Evolutionary conservation across 2,797 vertebrate species (phyloP).

Genomic region (Epinephelus awoara): DNA sequence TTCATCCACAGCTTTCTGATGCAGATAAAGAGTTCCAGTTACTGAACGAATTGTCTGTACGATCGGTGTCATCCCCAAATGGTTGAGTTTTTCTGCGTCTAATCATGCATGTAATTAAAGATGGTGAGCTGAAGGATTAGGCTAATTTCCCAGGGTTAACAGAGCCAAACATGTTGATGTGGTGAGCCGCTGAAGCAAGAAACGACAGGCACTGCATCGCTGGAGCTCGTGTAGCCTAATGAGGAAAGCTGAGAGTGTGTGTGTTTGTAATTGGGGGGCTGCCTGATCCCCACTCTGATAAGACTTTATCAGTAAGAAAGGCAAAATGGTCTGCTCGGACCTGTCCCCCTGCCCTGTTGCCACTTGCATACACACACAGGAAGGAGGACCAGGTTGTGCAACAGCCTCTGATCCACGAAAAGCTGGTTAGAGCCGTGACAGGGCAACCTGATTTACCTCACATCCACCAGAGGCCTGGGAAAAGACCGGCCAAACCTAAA

Average conservation of each 20-base stretch:
- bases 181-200: slow-evolving; percentile 59
- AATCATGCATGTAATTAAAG: slow-evolving; percentile 75
- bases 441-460: slow-evolving; percentile 54
- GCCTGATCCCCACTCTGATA: slow-evolving; percentile 51
- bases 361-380: slow-evolving; percentile 13
- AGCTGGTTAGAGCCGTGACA: slow-evolving; percentile 66
- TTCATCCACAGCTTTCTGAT: slow-evolving; percentile 17
- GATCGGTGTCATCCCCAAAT: slow-evolving; percentile 55
- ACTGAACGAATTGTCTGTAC: slow-evolving; percentile 29
- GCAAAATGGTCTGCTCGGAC: slow-evolving; percentile 35
- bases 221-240: slow-evolving; percentile 49
- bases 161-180: slow-evolving; percentile 61
- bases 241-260: slow-evolving; percentile 12
- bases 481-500: slow-evolving; percentile 49
- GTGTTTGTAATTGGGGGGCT: slow-evolving; percentile 33
- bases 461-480: slow-evolving; percentile 40
- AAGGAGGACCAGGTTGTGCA: slow-evolving; percentile 52
- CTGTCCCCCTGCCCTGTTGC: slow-evolving; percentile 8
- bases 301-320: slow-evolving; percentile 57
- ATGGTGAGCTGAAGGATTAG: slow-evolving; percentile 65
- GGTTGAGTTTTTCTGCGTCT: slow-evolving; percentile 43
- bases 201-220: slow-evolving; percentile 47
- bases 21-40: slow-evolving; percentile 29
- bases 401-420: slow-evolving; percentile 63
- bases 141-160: slow-evolving; percentile 70